A percentile compares a stretch with the other conserved stretches of the same genome.
Evolutionary conservation across 2,888 invertebrate genomes (phyloP).

Genomic region (Sceliomorpha sp.): DNA sequence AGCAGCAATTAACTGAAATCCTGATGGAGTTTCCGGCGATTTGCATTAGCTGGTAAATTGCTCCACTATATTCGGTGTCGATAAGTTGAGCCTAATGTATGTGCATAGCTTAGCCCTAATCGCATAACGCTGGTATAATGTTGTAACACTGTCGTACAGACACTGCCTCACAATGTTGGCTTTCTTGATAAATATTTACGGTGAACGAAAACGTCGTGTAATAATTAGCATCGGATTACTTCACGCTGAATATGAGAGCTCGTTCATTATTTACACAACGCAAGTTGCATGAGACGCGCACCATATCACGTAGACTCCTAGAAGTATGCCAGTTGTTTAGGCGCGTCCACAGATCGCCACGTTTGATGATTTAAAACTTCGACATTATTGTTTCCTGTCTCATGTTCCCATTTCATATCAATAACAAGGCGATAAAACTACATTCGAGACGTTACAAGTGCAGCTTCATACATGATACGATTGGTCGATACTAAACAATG

Average conservation of each 20-base stretch:
- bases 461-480: slow-evolving; percentile 2
- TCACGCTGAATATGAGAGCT: slow-evolving; percentile 19
- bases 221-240: slow-evolving; percentile 53
- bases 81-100: slow-evolving; percentile 56
- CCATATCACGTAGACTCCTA: slow-evolving; percentile 34
- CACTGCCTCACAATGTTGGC: slow-evolving; percentile 39
- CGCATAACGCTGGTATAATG: slow-evolving; percentile 46
- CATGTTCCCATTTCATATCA: slow-evolving; percentile 1
- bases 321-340: slow-evolving; percentile 37
- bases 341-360: slow-evolving; percentile 12
- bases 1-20: slow-evolving; percentile 54
- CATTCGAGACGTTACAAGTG: not conserved
- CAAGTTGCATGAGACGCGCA: slow-evolving; percentile 19
- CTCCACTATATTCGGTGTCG: slow-evolving; percentile 50
- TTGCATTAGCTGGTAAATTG: slow-evolving; percentile 53
- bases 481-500: not conserved
- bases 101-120: slow-evolving; percentile 53
- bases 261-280: slow-evolving; percentile 41
- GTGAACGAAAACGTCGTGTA: slow-evolving; percentile 44
- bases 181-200: slow-evolving; percentile 52
- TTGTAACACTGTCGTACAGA: slow-evolving; percentile 40
- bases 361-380: slow-evolving; percentile 26
- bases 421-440: not conserved
- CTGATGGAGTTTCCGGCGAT: slow-evolving; percentile 53
- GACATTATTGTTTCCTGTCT: slow-evolving; percentile 17